Base-by-base conservation (phyloP, 2,888 invertebrate genomes). In the Anarsia innoxiella region DNA sequence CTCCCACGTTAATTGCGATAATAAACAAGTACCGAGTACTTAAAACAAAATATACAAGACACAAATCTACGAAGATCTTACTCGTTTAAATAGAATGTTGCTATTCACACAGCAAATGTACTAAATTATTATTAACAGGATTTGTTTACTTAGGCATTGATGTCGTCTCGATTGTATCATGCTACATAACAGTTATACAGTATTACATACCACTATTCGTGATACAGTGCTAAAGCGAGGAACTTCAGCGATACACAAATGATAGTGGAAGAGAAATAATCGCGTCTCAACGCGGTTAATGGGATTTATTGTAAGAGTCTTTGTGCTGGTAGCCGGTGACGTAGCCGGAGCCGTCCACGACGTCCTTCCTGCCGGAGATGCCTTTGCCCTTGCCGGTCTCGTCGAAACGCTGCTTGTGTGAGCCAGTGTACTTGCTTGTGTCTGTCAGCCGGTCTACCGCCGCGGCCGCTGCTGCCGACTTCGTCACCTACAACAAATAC, bases 291-390 rank as follows among this genome's bases (percentile, higher is more conserved):
- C n/a, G 28, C 23, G 32, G n/a, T 52, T 79, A 82, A 52, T 90
- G 88, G 34, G 86, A 79, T 60, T 88, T 88, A 59, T 88, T 89
- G 66, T 91, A 93, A 0, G 91, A 89, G 62, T 92, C 90, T 75
- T 93, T 94, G 65, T 94, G 93, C 61, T 93, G 92, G 67, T 94
- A 95, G 11, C 94, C 95, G 26, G 90, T 87, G 38, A 95, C 95
- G 65, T 95, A 95, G 32, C 95, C 95, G 1, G 90, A 89, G 12
- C 80, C 86, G 53, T 93, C 92, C 12, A 88, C 86, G 9, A 90
- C 35, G 59, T 94, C 93, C 66, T 93, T 93, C 36, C 95, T 86
- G 12, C 95, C 95, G 1, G 92, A 88, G 39, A 94, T 93, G 3
- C 95, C 95, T 66, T 93, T 93, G 11, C 95, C 95, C 68, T 93